phyloP scores from a whole-genome alignment of 1,140 invertebrate species.

The Caerostris darwini region DNA sequence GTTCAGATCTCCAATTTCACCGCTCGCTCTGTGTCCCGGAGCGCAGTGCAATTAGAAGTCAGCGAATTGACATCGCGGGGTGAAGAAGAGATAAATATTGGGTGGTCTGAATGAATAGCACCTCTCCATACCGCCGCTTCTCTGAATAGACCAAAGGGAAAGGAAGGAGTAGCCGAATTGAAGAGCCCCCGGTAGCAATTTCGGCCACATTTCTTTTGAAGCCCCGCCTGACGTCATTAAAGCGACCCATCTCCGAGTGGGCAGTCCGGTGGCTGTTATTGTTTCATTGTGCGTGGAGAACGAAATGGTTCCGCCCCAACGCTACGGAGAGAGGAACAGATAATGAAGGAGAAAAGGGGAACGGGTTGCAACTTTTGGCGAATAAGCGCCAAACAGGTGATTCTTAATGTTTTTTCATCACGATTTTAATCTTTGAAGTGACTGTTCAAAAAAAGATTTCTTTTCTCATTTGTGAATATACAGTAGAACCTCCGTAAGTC shows the following conservation, averaged over 20 bases:
- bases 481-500: no score
- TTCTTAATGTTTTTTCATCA: no score
- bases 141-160: neutral
- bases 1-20: no score
- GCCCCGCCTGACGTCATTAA: constrained; percentile 37
- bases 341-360: neutral
- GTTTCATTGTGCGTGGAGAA: constrained; percentile 50
- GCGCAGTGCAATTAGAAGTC: neutral
- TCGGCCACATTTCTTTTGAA: neutral
- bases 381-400: neutral
- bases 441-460: no score
- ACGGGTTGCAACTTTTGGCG: neutral
- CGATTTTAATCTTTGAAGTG: no score
- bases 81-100: neutral
- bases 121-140: neutral
- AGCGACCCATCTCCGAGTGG: neutral
- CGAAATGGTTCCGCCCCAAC: constrained; percentile 29
- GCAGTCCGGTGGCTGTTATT: constrained; percentile 8
- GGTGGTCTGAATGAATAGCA: neutral
- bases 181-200: constrained; percentile 23
- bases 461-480: no score
- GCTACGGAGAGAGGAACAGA: neutral
- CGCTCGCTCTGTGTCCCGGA: no score
- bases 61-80: neutral
- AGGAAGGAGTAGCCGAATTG: neutral